Base-by-base conservation (phyloP, 2,888 invertebrate genomes). In the Lypha dubia region DNA sequence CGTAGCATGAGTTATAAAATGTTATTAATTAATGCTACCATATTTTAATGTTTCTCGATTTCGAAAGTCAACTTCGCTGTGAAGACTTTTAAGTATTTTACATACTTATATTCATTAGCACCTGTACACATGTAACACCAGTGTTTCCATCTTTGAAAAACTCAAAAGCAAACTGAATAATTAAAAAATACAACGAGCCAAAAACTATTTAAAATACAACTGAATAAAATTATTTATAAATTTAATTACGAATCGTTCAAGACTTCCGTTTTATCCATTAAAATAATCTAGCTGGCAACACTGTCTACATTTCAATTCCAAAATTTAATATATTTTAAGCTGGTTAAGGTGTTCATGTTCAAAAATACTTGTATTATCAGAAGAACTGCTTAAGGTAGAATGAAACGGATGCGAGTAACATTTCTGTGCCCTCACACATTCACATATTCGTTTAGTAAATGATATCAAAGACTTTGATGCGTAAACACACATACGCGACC, bases 71-170 rank as follows among this genome's bases (percentile, higher is more conserved):
- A n/a, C n/a, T 53, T 44, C 20, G 41, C 6, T 56, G 41, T 3
- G 28, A 70, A 53, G 53, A 56, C 41, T 56, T 44, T 44, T 41
- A 38, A 56, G 56, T 70, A 44, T 56, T 70, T 70, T 70, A 56
- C 56, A 7, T 56, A 13, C 6, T 24, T 24, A 15, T 11, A 22
- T 41, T 35, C 9, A 38, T 9, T 20, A 13, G 6, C 9, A 13
- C 44, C 32, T 32, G 15, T 58, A 1, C 22, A 8, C 9, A 8
- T 32, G 17, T n/a, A 44, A 28, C 5, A 17, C 28, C 41, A 51
- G 13, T 13, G 4, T 1, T 46, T 6, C 17, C n/a, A 46, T 1
- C 5, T 46, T 1, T 46, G 7, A 9, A 35, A 38, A 11, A 38
- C 11, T 38, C 9, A 38, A 3, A 38, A n/a, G n/a, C 3, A 38